phyloP scores from a whole-genome alignment of 2,888 invertebrate species.

The Limnephilus auricula region DNA sequence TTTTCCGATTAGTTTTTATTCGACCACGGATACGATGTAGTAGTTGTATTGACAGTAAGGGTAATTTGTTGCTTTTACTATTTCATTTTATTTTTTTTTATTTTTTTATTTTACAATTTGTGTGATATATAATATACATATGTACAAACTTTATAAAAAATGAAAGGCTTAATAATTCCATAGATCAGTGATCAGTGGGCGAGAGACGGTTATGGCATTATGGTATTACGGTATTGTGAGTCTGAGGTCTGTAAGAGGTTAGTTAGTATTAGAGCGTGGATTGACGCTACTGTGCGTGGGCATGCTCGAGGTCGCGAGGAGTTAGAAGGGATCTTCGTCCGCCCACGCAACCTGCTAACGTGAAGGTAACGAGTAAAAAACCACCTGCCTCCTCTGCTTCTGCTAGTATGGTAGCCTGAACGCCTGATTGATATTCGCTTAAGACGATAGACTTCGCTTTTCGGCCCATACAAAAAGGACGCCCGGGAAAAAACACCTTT shows the following conservation, averaged over 20 bases:
- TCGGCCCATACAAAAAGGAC: too few species aligned
- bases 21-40: background rate
- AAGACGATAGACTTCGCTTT: too few species aligned
- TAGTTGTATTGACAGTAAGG: background rate
- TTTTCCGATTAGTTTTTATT: too few species aligned
- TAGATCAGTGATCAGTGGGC: background rate
- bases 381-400: background rate
- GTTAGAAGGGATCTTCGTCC: conserved; percentile 24
- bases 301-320: conserved; percentile 4
- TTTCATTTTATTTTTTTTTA: background rate
- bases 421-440: background rate
- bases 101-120: too few species aligned
- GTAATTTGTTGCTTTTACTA: background rate
- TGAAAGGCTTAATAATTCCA: background rate
- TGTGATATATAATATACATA: too few species aligned
- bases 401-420: background rate
- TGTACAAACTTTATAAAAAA: background rate
- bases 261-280: background rate
- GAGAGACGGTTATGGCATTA: conserved; percentile 15
- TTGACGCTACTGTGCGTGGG: conserved; percentile 7
- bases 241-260: background rate
- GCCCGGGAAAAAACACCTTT: too few species aligned
- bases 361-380: background rate
- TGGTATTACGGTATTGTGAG: background rate
- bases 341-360: background rate